Conservation (phyloP, 1,140 invertebrate species). For the Habropoda laboriosa region DNA sequence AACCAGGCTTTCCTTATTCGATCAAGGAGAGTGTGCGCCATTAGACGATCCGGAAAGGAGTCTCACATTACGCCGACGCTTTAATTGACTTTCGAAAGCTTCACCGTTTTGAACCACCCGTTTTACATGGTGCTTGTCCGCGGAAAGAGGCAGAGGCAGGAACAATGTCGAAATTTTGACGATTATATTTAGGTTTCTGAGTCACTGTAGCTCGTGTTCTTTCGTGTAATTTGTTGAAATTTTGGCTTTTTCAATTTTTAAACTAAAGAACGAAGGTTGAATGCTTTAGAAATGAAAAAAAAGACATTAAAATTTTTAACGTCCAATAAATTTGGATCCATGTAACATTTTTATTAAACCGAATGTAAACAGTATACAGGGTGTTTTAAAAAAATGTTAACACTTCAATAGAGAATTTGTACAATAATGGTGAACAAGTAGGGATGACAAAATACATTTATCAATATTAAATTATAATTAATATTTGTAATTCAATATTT, state of each 20-base stretch:
- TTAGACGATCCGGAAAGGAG: slow-evolving; percentile 32
- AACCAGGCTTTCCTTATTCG: slow-evolving; percentile 15
- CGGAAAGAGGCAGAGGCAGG: slow-evolving; percentile 18
- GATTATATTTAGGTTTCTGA: slow-evolving; percentile 69
- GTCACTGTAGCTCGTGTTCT: slow-evolving; percentile 41
- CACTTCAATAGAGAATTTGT: too few species aligned
- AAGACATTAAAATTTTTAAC: too few species aligned
- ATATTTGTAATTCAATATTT: too few species aligned
- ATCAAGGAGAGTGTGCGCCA: slow-evolving; percentile 37
- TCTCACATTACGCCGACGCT: slow-evolving; percentile 12
- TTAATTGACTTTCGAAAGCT: slow-evolving; percentile 31
- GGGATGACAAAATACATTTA: too few species aligned
- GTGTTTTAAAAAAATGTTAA: too few species aligned
- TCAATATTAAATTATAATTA: too few species aligned
- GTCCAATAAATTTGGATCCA: too few species aligned
- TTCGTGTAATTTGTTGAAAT: background rate
- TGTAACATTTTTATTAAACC: too few species aligned
- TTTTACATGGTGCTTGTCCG: slow-evolving; percentile 15
- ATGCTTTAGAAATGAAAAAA: too few species aligned
- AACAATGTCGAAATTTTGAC: slow-evolving; percentile 45
- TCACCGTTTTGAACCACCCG: slow-evolving; percentile 14
- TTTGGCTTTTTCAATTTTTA: background rate
- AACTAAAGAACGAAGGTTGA: background rate
- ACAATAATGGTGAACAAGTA: too few species aligned
- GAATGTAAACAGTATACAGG: too few species aligned